Conservation (phyloP, 2,113 vertebrate genomes). For the Lophius piscatorius region DNA sequence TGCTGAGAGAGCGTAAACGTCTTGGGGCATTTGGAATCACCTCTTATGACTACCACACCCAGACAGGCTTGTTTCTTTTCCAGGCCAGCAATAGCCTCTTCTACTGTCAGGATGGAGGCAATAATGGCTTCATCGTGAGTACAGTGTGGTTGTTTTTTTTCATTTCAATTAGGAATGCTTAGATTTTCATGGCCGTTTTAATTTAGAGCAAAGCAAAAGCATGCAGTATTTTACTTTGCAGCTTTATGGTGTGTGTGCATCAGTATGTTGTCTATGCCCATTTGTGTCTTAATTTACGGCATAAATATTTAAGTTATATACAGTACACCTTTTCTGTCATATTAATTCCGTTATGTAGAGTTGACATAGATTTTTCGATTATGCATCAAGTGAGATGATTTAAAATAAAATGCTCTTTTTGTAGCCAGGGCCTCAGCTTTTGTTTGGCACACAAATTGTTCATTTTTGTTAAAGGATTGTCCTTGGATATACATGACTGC, state of each 20-base stretch:
- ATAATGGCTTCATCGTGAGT: slow-evolving; percentile 95
- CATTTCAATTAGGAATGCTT: not conserved
- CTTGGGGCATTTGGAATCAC: slow-evolving; percentile 96
- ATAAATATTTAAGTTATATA: too few species aligned
- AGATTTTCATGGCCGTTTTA: not conserved
- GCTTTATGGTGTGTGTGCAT: not conserved
- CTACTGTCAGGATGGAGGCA: slow-evolving; percentile 93
- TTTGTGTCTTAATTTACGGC: not conserved
- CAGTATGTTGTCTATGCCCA: not conserved
- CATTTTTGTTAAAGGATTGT: not conserved
- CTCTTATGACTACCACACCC: slow-evolving; percentile 94
- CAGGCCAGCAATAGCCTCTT: slow-evolving; percentile 99
- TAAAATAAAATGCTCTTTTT: not conserved
- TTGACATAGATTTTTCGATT: too few species aligned
- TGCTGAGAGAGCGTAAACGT: slow-evolving; percentile 92
- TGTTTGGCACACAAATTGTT: not conserved
- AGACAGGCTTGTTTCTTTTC: slow-evolving; percentile 96
- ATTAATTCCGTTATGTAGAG: too few species aligned
- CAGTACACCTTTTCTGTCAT: too few species aligned
- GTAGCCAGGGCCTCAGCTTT: not conserved
- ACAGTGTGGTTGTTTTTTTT: not conserved
- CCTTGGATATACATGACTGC: too few species aligned
- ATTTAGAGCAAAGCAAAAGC: not conserved
- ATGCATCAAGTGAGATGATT: not conserved
- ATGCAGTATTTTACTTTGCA: not conserved